phyloP scores from a whole-genome alignment of 2,113 vertebrate genomes.

The Leucosticte australis region DNA sequence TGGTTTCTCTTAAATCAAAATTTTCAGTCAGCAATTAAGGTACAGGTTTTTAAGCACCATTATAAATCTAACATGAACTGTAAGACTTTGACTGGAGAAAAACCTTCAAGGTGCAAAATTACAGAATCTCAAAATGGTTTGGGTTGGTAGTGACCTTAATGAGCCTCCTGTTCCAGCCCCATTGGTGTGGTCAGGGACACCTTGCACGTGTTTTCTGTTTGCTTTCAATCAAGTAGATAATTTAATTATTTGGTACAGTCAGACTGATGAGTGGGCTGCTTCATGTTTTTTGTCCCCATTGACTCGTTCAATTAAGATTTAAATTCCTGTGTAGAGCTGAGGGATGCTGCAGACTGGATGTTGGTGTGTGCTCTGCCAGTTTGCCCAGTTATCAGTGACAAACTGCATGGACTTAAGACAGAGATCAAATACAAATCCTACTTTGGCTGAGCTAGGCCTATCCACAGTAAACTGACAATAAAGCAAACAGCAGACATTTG shows the following conservation, averaged over 20 bases:
- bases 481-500: not conserved
- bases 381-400: constrained; percentile 49
- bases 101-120: not conserved
- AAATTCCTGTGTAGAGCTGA: not conserved
- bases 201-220: not conserved
- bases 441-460: not conserved
- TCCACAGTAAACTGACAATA: not conserved
- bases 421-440: not conserved
- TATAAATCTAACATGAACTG: not conserved
- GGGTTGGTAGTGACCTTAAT: not conserved
- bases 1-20: not conserved
- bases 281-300: not conserved
- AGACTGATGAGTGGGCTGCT: constrained; percentile 22
- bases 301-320: constrained; percentile 29
- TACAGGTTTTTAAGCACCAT: not conserved
- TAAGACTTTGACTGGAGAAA: not conserved
- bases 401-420: constrained; percentile 6
- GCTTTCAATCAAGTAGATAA: not conserved
- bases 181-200: not conserved
- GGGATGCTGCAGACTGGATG: not conserved
- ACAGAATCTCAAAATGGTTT: not conserved
- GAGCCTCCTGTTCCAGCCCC: not conserved
- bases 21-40: not conserved
- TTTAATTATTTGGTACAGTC: constrained; percentile 23
- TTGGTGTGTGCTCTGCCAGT: constrained; percentile 17